Percentiles rank a stretch among this genome's conserved stretches.
phyloP scores from a whole-genome alignment of 2,888 invertebrate genomes.

The Trichogramma evanescens region DNA sequence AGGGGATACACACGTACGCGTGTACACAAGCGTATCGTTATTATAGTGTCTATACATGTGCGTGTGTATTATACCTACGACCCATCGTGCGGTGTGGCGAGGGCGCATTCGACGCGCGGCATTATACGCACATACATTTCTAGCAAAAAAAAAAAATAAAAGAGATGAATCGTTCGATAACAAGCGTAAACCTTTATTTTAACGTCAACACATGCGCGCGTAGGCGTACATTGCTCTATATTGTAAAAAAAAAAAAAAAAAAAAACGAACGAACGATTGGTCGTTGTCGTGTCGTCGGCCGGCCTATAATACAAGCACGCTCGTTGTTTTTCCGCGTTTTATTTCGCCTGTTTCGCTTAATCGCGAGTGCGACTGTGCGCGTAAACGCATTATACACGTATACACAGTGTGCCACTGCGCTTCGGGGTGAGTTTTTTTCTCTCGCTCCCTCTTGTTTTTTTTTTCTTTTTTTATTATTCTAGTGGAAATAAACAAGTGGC shows the following conservation, averaged over 20 bases:
- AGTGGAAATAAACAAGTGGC: too few relatives aligned
- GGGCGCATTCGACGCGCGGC: background rate
- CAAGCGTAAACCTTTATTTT: slow-evolving; percentile 18
- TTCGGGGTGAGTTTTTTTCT: background rate
- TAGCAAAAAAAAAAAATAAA: background rate
- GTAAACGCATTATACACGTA: too few relatives aligned
- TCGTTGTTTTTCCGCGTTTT: background rate
- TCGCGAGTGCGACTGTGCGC: slow-evolving; percentile 4
- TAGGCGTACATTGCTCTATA: too few relatives aligned
- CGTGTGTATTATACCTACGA: too few relatives aligned
- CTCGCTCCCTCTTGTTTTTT: background rate
- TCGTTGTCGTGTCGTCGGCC: background rate
- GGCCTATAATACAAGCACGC: background rate
- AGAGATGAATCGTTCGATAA: slow-evolving; percentile 19
- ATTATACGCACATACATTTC: background rate
- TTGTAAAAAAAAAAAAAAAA: background rate
- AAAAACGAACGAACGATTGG: slow-evolving; percentile 7
- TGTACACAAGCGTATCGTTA: too few relatives aligned
- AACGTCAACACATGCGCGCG: background rate
- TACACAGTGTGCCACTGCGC: background rate
- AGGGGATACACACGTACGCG: too few relatives aligned
- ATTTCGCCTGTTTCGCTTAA: background rate
- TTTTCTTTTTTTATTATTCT: background rate
- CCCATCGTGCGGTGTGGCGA: too few relatives aligned
- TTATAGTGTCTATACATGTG: background rate